A percentile compares a stretch with the other conserved stretches of the same genome.
phyloP scores from a whole-genome alignment of 2,888 invertebrate genomes.

The Artemia sinica region DNA sequence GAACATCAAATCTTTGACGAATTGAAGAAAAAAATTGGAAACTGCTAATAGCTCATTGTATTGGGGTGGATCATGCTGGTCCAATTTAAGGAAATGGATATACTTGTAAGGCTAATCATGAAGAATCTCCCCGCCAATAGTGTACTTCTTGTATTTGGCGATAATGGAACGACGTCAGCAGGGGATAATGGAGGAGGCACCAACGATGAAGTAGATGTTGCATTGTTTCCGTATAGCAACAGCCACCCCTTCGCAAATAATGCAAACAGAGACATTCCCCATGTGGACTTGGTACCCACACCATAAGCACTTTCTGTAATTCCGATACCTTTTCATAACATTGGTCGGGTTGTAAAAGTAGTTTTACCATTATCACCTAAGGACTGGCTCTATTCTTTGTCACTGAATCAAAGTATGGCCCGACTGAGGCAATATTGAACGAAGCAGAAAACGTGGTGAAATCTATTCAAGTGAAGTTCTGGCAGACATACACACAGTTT shows the following conservation, averaged over 20 bases:
- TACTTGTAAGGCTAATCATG: conserved; percentile 44
- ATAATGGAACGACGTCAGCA: conserved; percentile 92
- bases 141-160: conserved; percentile 74
- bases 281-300: conserved; percentile 72
- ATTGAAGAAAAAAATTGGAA: conserved; percentile 55
- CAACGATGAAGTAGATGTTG: conserved; percentile 65
- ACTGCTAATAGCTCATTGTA: conserved; percentile 73
- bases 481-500: too few relatives aligned
- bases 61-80: conserved; percentile 95
- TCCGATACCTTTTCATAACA: conserved; percentile 69
- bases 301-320: conserved; percentile 63
- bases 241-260: conserved; percentile 36
- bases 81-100: conserved; percentile 73
- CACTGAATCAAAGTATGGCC: too few relatives aligned
- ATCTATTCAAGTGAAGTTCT: too few relatives aligned
- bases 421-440: too few relatives aligned
- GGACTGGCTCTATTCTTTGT: too few relatives aligned
- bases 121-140: conserved; percentile 50
- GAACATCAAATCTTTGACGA: conserved; percentile 40
- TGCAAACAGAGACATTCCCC: conserved; percentile 13
- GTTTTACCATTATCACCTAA: conserved; percentile 25
- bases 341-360: conserved; percentile 52
- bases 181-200: conserved; percentile 96
- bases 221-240: conserved; percentile 67
- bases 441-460: too few relatives aligned